Conservation (phyloP, 23 tunicate genomes). For the Trididemnum clinides region DNA sequence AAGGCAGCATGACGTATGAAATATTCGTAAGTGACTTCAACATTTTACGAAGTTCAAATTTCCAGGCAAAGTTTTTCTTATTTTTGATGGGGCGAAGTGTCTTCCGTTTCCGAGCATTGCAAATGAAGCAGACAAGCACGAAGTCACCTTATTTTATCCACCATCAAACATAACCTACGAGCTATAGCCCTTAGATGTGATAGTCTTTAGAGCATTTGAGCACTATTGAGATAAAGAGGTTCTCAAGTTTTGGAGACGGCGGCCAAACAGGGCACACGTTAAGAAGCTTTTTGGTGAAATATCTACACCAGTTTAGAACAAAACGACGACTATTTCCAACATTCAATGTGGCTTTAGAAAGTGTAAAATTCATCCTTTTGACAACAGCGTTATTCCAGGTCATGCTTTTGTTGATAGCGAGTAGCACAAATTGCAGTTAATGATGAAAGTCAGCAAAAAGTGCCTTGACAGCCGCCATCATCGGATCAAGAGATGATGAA, state of each 20-base stretch:
- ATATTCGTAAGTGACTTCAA: background rate
- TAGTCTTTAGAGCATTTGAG: background rate
- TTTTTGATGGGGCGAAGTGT: background rate
- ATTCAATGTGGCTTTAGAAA: background rate
- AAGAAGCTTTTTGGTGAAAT: background rate
- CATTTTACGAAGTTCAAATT: background rate
- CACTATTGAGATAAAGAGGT: background rate
- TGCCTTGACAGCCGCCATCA: background rate
- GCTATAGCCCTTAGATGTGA: background rate
- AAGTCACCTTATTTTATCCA: background rate
- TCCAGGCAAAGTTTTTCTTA: background rate
- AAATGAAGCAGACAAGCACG: background rate
- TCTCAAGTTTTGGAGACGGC: background rate
- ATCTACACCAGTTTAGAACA: background rate
- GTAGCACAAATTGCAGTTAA: background rate
- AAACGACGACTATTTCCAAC: background rate
- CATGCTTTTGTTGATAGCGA: background rate
- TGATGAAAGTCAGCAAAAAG: background rate
- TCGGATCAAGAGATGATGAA: background rate
- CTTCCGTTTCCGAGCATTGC: background rate
- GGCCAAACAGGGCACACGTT: background rate
- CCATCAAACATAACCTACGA: background rate
- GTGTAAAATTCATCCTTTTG: background rate
- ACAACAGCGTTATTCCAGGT: background rate
- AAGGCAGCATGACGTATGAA: background rate